Percentiles rank a stretch among this genome's conserved stretches.
Evolutionary conservation across 1,140 invertebrate genomes (phyloP).

Genomic region (Tetranychus urticae): DNA sequence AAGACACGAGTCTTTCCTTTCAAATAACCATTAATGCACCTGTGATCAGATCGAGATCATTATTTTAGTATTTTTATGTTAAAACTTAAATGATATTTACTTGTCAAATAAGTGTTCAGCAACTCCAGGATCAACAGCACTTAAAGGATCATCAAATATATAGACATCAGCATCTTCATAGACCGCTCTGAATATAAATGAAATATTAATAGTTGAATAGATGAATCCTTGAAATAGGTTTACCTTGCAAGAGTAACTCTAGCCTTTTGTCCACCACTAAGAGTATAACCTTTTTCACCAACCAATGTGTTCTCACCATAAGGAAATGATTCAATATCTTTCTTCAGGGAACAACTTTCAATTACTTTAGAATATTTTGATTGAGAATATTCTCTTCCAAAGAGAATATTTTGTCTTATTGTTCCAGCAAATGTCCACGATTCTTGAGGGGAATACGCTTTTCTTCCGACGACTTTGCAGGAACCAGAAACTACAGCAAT

Average conservation of each 20-base stretch:
- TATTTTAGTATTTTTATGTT: background rate
- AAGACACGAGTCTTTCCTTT: conserved; percentile 56
- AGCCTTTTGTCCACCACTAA: conserved; percentile 47
- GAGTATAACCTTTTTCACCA: conserved; percentile 79
- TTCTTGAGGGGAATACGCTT: conserved; percentile 27
- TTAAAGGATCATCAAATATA: conserved; percentile 24
- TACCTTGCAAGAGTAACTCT: conserved; percentile 15
- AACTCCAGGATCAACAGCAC: conserved; percentile 22
- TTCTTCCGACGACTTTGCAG: conserved; percentile 36
- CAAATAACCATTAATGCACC: conserved; percentile 55
- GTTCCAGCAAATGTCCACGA: conserved; percentile 38
- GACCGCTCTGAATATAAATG: background rate
- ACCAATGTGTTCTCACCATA: conserved; percentile 75
- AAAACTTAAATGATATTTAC: background rate
- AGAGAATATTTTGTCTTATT: conserved; percentile 12
- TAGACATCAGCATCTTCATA: conserved; percentile 1
- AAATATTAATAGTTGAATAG: background rate
- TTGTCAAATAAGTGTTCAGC: conserved; percentile 14
- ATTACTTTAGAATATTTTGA: conserved; percentile 14
- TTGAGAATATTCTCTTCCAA: conserved; percentile 10
- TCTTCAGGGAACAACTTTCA: conserved; percentile 23
- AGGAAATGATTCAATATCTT: conserved; percentile 27
- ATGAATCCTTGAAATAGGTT: background rate
- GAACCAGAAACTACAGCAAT: conserved; percentile 52
- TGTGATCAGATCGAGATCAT: conserved; percentile 3